Conservation (phyloP, 2,888 invertebrate species). For the Neoscelio sp. region DNA sequence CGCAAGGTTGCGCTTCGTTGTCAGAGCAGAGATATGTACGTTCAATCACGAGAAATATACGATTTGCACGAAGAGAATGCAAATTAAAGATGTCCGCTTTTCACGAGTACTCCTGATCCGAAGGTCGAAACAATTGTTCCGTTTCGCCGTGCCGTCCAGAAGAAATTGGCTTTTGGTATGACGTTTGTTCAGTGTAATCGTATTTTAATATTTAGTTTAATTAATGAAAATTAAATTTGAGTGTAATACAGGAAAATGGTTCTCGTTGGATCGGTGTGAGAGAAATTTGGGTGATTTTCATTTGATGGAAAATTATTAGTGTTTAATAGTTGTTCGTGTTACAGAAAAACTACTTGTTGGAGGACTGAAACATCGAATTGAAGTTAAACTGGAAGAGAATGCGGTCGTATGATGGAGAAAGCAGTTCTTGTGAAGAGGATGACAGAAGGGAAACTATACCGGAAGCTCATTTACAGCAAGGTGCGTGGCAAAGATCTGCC, state of each 20-base stretch:
- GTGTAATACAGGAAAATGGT: no score
- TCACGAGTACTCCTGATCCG: constrained; percentile 18
- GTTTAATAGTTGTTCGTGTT: no score
- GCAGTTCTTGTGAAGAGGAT: constrained; percentile 82
- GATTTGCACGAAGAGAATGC: constrained; percentile 2
- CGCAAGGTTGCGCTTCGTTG: not conserved
- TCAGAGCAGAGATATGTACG: constrained; percentile 1
- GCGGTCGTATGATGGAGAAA: constrained; percentile 82
- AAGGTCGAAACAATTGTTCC: constrained; percentile 3
- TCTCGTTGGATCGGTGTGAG: no score
- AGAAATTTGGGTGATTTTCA: no score
- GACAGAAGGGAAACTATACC: constrained; percentile 79
- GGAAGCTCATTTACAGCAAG: constrained; percentile 77
- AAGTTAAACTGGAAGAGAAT: constrained; percentile 67
- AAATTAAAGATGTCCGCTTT: constrained; percentile 61
- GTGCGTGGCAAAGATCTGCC: constrained; percentile 79
- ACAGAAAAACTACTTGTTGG: no score
- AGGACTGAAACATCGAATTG: not conserved
- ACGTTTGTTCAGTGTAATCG: no score
- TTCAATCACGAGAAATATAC: not conserved
- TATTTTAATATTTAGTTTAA: no score
- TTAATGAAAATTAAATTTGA: no score
- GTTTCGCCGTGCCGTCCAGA: not conserved
- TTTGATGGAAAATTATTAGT: no score
- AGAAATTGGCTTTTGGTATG: constrained; percentile 15